Conservation (phyloP, 2,113 vertebrate genomes). For the Ariopsis seemanni region DNA sequence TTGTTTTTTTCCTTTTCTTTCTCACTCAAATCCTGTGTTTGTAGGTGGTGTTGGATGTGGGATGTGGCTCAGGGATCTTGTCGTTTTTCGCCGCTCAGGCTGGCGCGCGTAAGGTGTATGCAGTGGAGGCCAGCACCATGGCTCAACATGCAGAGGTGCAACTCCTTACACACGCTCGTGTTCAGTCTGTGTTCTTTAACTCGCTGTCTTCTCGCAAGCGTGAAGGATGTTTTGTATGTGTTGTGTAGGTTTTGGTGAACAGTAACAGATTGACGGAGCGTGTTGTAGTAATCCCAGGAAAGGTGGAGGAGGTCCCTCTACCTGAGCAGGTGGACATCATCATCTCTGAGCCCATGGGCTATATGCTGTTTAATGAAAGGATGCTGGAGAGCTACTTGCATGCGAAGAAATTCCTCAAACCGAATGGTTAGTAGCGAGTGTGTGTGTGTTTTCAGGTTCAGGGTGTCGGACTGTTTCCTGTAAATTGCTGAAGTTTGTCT, state of each 20-base stretch:
- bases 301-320: conserved; percentile 91
- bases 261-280: conserved; percentile 89
- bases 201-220: not conserved
- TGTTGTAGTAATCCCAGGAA: conserved; percentile 90
- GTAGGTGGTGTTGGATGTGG: conserved; percentile 92
- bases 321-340: conserved; percentile 96
- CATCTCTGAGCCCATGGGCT: conserved; percentile 97
- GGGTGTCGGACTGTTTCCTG: not conserved
- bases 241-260: conserved; percentile 85
- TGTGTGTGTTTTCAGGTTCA: not conserved
- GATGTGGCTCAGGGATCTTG: conserved; percentile 93
- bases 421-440: conserved; percentile 75
- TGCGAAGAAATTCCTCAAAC: conserved; percentile 94
- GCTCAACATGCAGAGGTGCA: conserved; percentile 92
- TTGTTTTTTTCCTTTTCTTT: no score
- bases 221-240: not conserved
- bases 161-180: rapidly evolving
- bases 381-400: conserved; percentile 98
- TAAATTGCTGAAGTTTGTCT: not conserved
- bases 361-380: conserved; percentile 96
- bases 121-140: conserved; percentile 96
- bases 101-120: conserved; percentile 92
- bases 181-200: not conserved
- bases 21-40: not conserved
- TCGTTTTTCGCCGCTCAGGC: conserved; percentile 95